phyloP scores from a whole-genome alignment of 2,888 invertebrate genomes.

The Dastarcus helophoroides region DNA sequence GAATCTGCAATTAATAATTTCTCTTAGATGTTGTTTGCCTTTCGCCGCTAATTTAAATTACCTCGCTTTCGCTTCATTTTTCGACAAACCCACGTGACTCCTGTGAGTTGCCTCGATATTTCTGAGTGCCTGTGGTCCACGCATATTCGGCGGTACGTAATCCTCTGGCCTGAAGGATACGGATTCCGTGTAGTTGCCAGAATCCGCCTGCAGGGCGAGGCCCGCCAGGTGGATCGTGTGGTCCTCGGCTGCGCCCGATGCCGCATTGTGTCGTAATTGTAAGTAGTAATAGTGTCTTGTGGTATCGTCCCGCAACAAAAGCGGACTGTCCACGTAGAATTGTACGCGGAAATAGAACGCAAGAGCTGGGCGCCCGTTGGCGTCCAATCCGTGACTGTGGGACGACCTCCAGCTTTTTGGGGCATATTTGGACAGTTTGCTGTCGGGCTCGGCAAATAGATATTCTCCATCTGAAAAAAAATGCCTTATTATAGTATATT shows the following conservation, averaged over 20 bases:
- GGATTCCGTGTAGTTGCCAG: slow-evolving; percentile 63
- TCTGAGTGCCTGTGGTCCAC: slow-evolving; percentile 42
- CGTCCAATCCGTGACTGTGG: slow-evolving; percentile 82
- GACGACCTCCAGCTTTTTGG: slow-evolving; percentile 94
- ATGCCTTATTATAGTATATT: slow-evolving; percentile 16
- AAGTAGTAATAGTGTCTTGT: slow-evolving; percentile 90
- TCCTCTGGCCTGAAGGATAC: slow-evolving; percentile 70
- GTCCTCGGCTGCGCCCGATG: slow-evolving; percentile 51
- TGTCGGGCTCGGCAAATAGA: slow-evolving; percentile 88
- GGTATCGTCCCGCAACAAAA: slow-evolving; percentile 80
- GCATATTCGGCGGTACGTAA: slow-evolving; percentile 65
- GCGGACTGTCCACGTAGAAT: slow-evolving; percentile 87
- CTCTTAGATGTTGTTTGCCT: too few species aligned
- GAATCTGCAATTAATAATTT: too few species aligned
- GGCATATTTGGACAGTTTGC: slow-evolving; percentile 92
- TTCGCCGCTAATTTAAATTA: too few species aligned
- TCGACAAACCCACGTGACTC: slow-evolving; percentile 64
- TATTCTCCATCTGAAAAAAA: slow-evolving; percentile 83
- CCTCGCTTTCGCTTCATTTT: slow-evolving; percentile 71
- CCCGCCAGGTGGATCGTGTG: slow-evolving; percentile 71
- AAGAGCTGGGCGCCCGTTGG: slow-evolving; percentile 79
- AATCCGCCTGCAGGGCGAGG: slow-evolving; percentile 79
- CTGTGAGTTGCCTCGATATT: slow-evolving; percentile 67
- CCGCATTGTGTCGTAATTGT: slow-evolving; percentile 83
- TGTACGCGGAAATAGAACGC: slow-evolving; percentile 85